These are phyloP conservation scores for Collichthys lucidus DNA, from an alignment of 2,113 vertebrate species.

Conservation along the genomic window DNA sequence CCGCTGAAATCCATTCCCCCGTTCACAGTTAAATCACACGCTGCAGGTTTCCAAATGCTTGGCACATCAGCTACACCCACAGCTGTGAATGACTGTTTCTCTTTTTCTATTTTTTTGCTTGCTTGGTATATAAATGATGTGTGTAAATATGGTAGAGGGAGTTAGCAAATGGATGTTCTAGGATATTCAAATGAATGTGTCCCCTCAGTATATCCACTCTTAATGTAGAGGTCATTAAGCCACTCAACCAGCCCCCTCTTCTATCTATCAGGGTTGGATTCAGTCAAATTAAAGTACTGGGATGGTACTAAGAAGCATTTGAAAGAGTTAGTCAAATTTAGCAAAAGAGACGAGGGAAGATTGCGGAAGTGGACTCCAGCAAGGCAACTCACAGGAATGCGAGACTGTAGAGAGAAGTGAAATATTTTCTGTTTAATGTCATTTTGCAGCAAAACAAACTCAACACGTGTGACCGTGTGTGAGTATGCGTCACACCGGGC, in stretches of 20 bases:
- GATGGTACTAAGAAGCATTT: slow-evolving; percentile 63
- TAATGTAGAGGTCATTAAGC: slow-evolving; percentile 67
- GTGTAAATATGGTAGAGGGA: slow-evolving; percentile 48
- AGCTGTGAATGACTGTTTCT: slow-evolving; percentile 17
- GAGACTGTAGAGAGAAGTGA: background rate
- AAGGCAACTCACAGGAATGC: background rate
- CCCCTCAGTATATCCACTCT: slow-evolving; percentile 37
- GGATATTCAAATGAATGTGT: slow-evolving; percentile 39
- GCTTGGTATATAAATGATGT: slow-evolving; percentile 43
- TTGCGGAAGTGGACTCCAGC: background rate
- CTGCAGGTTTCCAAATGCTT: slow-evolving; percentile 44
- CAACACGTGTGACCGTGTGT: background rate
- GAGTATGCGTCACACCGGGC: background rate
- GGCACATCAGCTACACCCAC: slow-evolving; percentile 41
- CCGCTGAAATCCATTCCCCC: slow-evolving; percentile 57
- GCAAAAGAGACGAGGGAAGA: background rate
- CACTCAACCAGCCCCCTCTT: slow-evolving; percentile 58
- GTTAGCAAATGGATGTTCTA: slow-evolving; percentile 42
- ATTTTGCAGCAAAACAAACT: slow-evolving; percentile 8
- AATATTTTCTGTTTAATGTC: background rate
- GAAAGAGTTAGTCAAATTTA: slow-evolving; percentile 39
- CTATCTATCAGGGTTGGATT: slow-evolving; percentile 58
- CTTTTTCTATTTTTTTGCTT: slow-evolving; percentile 17
- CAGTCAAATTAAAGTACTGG: slow-evolving; percentile 63
- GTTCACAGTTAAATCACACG: slow-evolving; percentile 53